Percentiles rank a stretch among this genome's conserved stretches.
Conservation (phyloP, 1,140 invertebrate genomes). For the Trissolcus basalis region DNA sequence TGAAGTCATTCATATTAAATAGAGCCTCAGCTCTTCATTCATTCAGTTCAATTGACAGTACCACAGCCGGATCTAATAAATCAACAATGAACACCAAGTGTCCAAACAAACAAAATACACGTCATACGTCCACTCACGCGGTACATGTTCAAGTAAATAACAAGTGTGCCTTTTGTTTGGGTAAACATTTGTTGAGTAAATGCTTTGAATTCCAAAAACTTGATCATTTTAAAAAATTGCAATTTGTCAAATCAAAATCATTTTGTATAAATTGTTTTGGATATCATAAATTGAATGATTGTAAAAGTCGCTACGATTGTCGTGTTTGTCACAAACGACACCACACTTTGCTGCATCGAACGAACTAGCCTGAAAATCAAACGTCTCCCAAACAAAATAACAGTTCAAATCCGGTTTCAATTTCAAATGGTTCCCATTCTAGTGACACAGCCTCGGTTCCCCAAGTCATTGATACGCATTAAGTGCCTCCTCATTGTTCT, state of each 20-base stretch:
- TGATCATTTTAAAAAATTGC: neutral
- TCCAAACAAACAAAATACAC: neutral
- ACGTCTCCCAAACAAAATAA: no score
- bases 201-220: conserved; percentile 1
- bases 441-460: no score
- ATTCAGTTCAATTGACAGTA: neutral
- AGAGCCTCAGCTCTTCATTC: neutral
- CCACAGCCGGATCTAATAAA: neutral
- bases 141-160: no score
- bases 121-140: no score
- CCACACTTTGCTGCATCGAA: conserved; percentile 4
- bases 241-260: neutral
- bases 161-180: conserved; percentile 1
- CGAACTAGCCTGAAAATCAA: no score
- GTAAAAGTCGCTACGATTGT: neutral
- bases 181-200: neutral
- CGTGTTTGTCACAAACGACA: neutral
- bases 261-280: conserved; percentile 5
- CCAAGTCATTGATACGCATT: no score
- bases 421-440: no score
- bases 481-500: no score
- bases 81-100: no score
- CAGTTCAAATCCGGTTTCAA: no score
- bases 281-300: neutral
- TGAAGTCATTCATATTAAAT: neutral